These are phyloP conservation scores for Esox niger DNA, from an alignment of 2,113 vertebrate genomes.

Conservation along the genomic window DNA sequence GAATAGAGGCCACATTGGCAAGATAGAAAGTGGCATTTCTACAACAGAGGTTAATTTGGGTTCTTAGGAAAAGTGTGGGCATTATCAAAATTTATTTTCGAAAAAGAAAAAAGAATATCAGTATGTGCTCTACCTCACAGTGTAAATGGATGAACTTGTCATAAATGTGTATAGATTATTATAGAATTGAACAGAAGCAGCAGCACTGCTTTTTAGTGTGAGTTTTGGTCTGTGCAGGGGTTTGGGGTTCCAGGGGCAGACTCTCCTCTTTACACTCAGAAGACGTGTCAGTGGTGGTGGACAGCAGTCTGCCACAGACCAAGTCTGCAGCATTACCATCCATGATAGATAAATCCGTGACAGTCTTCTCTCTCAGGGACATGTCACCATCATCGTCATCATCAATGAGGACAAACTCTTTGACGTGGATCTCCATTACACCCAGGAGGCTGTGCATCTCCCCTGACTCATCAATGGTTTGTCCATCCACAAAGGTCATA, in stretches of 20 bases:
- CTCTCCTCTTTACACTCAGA: slow-evolving; percentile 61
- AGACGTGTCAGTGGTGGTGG: slow-evolving; percentile 82
- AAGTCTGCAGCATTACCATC: slow-evolving; percentile 89
- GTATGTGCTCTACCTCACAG: too few relatives aligned
- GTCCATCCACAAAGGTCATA: slow-evolving; percentile 89
- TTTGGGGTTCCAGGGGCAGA: slow-evolving; percentile 12
- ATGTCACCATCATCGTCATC: slow-evolving; percentile 89
- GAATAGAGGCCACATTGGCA: too few relatives aligned
- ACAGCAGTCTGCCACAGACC: slow-evolving; percentile 83
- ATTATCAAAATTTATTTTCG: too few relatives aligned
- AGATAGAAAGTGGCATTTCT: too few relatives aligned
- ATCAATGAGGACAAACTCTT: slow-evolving; percentile 89
- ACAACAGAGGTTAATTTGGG: too few relatives aligned
- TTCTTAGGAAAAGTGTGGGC: too few relatives aligned
- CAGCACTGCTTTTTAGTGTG: slow-evolving; percentile 35
- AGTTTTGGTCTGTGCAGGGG: slow-evolving; percentile 11
- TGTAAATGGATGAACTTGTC: not conserved
- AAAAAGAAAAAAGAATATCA: too few relatives aligned
- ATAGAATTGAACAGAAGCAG: slow-evolving; percentile 63
- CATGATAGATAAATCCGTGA: slow-evolving; percentile 84
- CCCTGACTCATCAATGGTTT: slow-evolving; percentile 79
- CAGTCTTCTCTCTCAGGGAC: slow-evolving; percentile 90
- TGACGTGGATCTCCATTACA: slow-evolving; percentile 79
- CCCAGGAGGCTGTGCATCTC: slow-evolving; percentile 82
- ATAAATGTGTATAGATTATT: slow-evolving; percentile 27